Percentiles rank a stretch among this genome's conserved stretches.
These are phyloP conservation scores for Limenitis camilla DNA, from an alignment of 2,888 invertebrate species.

Conservation along the genomic window DNA sequence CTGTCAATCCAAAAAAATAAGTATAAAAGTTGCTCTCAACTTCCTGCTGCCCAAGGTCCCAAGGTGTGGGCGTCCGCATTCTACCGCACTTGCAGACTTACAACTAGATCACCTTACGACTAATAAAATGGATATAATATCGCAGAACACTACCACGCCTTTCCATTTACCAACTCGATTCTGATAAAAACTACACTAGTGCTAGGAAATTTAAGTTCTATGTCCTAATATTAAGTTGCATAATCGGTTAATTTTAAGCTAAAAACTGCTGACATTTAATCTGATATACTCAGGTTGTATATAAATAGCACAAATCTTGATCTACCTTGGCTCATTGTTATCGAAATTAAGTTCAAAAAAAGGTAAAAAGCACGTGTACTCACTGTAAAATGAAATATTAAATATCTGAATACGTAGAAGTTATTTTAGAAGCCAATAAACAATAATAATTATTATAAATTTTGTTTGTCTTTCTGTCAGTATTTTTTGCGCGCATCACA, in stretches of 20 bases:
- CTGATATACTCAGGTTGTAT: conserved; percentile 16
- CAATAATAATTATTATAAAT: too few relatives aligned
- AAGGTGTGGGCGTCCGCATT: conserved; percentile 69
- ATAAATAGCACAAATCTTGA: background rate
- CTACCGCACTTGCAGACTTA: conserved; percentile 47
- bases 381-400: too few relatives aligned
- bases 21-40: conserved; percentile 38
- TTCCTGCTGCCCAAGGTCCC: conserved; percentile 53
- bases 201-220: conserved; percentile 3
- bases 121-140: conserved; percentile 57
- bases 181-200: conserved; percentile 3
- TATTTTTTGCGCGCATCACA: too few relatives aligned
- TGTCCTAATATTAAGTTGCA: background rate
- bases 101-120: conserved; percentile 67
- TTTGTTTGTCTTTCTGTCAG: too few relatives aligned
- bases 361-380: background rate
- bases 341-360: too few relatives aligned
- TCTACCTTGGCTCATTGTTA: too few relatives aligned
- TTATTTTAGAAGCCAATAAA: too few relatives aligned
- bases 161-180: conserved; percentile 52
- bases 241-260: background rate
- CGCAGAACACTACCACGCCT: conserved; percentile 50
- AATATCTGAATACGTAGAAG: too few relatives aligned
- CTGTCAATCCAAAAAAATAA: conserved; percentile 7
- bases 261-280: conserved; percentile 22